Base-by-base conservation (phyloP, 2,888 invertebrate genomes). In the Eristalis intricaria region DNA sequence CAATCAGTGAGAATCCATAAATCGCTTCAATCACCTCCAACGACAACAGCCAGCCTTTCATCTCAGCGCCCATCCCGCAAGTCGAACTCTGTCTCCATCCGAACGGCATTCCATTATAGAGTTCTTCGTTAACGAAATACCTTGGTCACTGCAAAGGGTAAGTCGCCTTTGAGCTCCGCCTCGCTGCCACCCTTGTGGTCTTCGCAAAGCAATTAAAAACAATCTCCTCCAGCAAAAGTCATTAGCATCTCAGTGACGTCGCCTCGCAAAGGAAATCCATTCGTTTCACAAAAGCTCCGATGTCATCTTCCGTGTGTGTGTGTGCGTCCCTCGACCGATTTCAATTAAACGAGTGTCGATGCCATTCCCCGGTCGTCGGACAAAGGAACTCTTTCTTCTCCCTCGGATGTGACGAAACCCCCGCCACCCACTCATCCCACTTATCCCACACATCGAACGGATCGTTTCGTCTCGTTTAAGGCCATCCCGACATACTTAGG, bases 301-400 rank as follows among this genome's bases (percentile, higher is more conserved):
- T 76, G 43, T 76, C 76, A 64, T 73, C 79, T 68, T 38, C 22
- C 8, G 19, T 60, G 29, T 43, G 61, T 69, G 68, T 61, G 22
- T 22, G 43, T 13, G 29, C 65, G 66, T 64, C 77, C 58, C 80
- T 76, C 77, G 77, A 65, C 19, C 69, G 74, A 66, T 86, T 78
- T 86, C 82, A 82, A 86, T 82, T 82, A 82, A 86, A 78, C 68
- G 68, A 60, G 64, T 81, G 81, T 63, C 85, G 63, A 81, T 78
- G 64, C 77, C 73, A 81, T 78, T 77, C 73, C 23, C 23, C 50
- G 38, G 23, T 23, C 29, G 35, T 3, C 60, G 75, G 56, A 70
- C 74, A 79, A 79, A 76, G 70, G 56, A 74, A 29, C 4, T 19
- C 19, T 19, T 8, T 8, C 50, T 19, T 19, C 19, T 50, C n/a